Evolutionary conservation across 2,888 invertebrate species (phyloP).

Genomic region (Drosophila subsilvestris): DNA sequence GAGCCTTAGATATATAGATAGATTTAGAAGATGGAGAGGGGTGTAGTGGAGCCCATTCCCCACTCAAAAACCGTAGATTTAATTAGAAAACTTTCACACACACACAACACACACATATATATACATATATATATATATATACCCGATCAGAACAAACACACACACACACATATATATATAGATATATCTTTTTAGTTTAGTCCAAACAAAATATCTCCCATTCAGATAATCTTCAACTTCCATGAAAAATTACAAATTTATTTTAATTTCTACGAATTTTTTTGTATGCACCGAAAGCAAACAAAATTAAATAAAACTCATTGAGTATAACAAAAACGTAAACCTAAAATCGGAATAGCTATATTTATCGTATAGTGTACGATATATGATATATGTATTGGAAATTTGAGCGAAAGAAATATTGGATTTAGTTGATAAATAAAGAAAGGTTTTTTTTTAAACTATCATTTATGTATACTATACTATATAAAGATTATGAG

Average conservation of each 20-base stretch:
- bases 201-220: conserved; percentile 28
- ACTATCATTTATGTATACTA: conserved; percentile 68
- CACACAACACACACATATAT: not conserved
- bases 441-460: conserved; percentile 56
- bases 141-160: conserved; percentile 22
- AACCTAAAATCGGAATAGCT: not conserved
- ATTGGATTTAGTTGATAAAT: conserved; percentile 59
- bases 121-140: conserved; percentile 28
- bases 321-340: conserved; percentile 14
- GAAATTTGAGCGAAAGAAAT: conserved; percentile 34
- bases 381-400: conserved; percentile 26
- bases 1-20: not conserved
- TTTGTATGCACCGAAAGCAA: conserved; percentile 18
- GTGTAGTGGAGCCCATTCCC: not conserved
- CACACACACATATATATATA: conserved; percentile 26
- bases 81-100: conserved; percentile 39
- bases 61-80: conserved; percentile 13
- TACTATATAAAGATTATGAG: conserved; percentile 56
- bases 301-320: not conserved
- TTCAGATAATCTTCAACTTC: conserved; percentile 47
- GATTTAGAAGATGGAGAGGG: not conserved
- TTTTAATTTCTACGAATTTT: conserved; percentile 35
- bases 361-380: not conserved
- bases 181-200: conserved; percentile 41
- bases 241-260: conserved; percentile 55